Evolutionary conservation across 2,888 invertebrate species (phyloP), one percentile per base, ranked within the genome.

Genomic region (Falcaria lacertinaria): DNA sequence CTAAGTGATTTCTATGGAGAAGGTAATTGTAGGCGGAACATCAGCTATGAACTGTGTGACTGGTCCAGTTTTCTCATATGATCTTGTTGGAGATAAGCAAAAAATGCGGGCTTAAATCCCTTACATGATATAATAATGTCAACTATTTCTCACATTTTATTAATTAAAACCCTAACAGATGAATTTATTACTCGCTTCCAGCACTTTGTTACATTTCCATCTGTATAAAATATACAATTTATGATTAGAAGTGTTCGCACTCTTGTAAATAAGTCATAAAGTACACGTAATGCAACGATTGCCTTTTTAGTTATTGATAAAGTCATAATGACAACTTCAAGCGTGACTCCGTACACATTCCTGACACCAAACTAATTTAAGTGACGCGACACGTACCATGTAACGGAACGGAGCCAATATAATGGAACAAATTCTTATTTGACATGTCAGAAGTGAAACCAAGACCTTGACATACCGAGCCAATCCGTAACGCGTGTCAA

Each of bases 81-180:
- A 50, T 47, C 33, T 33, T 51, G 39, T 35, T 35, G 22, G 22
- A 38, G 28, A 7, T 44, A 37, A 37, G 22, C 25, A 57, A 68
- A 72, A 69, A 62, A 67, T 57, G 54, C 60, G 49, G 40, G 52
- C 47, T 37, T 42, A 57, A 53, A 48, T 39, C 60, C 64, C n/a
- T 58, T 69, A 65, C 48, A 50, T 45, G 64, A 61, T 54, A 62
- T 57, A 69, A 78, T 80, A 82, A 37, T 85, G 81, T 79, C 80
- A 83, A 66, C 58, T 70, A 78, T 79, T 80, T 85, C 82, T 78
- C 82, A 84, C 81, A 77, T 80, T 74, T 77, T 73, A 76, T 74
- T 70, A 71, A 79, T 76, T 68, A 62, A 57, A 60, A 56, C 25
- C 52, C 53, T 57, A 57, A 52, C 50, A 53, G 35, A 55, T 69